Conservation (phyloP, 2,113 vertebrate species). For the Daubentonia madagascariensis region DNA sequence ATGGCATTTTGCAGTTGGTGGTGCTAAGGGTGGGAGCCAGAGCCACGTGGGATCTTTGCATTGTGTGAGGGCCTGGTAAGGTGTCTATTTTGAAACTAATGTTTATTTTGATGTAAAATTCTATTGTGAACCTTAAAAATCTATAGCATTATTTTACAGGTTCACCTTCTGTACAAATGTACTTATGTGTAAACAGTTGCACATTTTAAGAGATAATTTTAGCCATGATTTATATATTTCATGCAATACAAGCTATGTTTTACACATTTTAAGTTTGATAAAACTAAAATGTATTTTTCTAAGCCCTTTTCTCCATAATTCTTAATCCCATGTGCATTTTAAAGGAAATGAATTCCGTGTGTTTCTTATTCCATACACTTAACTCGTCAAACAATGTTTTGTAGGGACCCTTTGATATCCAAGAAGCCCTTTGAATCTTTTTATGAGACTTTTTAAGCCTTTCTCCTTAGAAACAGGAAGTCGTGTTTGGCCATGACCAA, state of each 20-base stretch:
- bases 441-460: constrained; percentile 75
- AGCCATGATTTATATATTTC: constrained; percentile 26
- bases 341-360: constrained; percentile 77
- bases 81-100: not conserved
- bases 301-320: constrained; percentile 57
- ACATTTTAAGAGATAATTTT: not conserved
- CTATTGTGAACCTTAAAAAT: not conserved
- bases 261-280: constrained; percentile 59
- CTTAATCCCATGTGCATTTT: constrained; percentile 72
- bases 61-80: too few relatives aligned
- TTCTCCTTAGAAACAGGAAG: constrained; percentile 75
- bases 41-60: fast-evolving
- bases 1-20: fast-evolving
- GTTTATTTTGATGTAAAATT: not conserved
- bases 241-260: constrained; percentile 15
- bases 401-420: constrained; percentile 74
- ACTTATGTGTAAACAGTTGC: not conserved
- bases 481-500: constrained; percentile 61
- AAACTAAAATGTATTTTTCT: constrained; percentile 56
- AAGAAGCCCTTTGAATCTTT: constrained; percentile 77
- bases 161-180: not conserved
- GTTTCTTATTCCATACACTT: constrained; percentile 68
- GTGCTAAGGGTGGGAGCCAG: fast-evolving
- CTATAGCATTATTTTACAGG: not conserved
- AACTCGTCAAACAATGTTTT: constrained; percentile 73